A percentile compares a stretch with the other conserved stretches of the same genome.
These are phyloP conservation scores for Leptinotarsa juncta DNA, from an alignment of 2,888 invertebrate species.

Conservation along the genomic window DNA sequence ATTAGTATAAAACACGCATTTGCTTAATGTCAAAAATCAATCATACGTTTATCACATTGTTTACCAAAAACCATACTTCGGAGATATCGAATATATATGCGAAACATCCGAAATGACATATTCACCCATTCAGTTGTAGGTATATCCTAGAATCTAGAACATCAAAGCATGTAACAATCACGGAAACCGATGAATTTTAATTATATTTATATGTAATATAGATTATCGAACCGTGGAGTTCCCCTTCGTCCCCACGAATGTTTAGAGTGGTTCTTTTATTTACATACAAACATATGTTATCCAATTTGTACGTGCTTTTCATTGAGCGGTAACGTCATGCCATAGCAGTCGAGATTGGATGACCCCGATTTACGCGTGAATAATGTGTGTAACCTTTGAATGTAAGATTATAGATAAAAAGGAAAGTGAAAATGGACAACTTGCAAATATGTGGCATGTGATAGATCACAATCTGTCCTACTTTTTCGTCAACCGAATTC, in stretches of 20 bases:
- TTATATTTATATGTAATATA: not conserved
- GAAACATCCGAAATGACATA: not conserved
- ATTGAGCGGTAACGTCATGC: not conserved
- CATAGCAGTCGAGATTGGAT: not conserved
- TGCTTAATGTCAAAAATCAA: no score
- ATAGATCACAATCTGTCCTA: no score
- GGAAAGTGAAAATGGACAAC: not conserved
- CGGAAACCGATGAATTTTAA: not conserved
- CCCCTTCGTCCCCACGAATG: not conserved
- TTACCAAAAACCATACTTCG: no score
- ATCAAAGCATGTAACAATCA: not conserved
- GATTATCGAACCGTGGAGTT: not conserved
- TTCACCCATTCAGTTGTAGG: not conserved
- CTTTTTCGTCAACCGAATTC: no score
- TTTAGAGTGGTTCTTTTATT: conserved; percentile 1
- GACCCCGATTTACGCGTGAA: conserved; percentile 1
- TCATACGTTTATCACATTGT: no score
- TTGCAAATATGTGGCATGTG: no score
- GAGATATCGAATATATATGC: not conserved
- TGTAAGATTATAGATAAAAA: not conserved
- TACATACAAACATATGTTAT: conserved; percentile 2
- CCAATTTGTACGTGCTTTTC: conserved; percentile 1
- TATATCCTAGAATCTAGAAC: not conserved
- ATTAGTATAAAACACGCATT: no score
- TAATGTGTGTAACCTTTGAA: not conserved